phyloP scores from a whole-genome alignment of 2,113 vertebrate genomes.

The Rhea americana region DNA sequence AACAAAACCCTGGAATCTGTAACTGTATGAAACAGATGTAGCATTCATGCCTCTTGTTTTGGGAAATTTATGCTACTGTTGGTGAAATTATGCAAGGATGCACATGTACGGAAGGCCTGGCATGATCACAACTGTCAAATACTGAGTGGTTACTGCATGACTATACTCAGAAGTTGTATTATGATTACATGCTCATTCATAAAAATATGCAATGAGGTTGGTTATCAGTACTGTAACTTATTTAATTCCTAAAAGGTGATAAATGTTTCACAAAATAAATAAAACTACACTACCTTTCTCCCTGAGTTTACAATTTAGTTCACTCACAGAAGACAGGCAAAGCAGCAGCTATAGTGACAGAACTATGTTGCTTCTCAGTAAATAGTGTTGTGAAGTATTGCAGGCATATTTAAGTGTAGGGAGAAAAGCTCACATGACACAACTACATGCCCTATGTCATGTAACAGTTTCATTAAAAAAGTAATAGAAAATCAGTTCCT shows the following conservation, averaged over 20 bases:
- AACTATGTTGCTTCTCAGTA: background rate
- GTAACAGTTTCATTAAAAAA: background rate
- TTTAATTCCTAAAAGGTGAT: background rate
- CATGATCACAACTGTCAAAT: background rate
- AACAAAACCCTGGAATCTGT: background rate
- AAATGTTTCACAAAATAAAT: background rate
- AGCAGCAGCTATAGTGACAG: background rate
- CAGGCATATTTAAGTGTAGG: background rate
- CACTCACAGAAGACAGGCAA: background rate
- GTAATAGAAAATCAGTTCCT: background rate
- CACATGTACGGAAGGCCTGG: background rate
- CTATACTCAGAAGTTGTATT: background rate
- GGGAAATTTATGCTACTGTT: background rate
- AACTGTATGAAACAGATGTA: background rate
- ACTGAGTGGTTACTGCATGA: background rate
- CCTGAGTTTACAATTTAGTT: background rate
- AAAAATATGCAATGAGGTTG: background rate
- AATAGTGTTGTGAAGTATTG: background rate
- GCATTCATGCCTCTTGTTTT: background rate
- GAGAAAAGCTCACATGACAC: background rate
- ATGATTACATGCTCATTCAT: accelerated
- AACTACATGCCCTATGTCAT: background rate
- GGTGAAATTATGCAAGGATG: background rate
- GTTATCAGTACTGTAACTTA: background rate
- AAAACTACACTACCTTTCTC: background rate